Percentiles rank a stretch among this genome's conserved stretches.
These are phyloP conservation scores for Drosophila oshimai DNA, from an alignment of 1,140 invertebrate species.

Conservation along the genomic window DNA sequence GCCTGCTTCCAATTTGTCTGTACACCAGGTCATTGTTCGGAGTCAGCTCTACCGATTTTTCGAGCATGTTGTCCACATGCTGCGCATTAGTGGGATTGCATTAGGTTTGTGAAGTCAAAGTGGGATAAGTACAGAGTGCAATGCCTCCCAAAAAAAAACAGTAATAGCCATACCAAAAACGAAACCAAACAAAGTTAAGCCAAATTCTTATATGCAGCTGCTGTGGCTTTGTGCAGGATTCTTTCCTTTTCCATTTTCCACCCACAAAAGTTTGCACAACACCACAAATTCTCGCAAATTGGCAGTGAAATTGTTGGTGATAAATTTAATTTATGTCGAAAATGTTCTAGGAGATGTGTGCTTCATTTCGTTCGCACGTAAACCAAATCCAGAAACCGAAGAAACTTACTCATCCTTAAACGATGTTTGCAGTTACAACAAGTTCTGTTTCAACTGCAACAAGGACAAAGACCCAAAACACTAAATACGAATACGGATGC, in stretches of 20 bases:
- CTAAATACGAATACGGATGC: too few species aligned
- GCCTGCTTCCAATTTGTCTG: too few species aligned
- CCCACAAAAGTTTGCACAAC: slow-evolving; percentile 64
- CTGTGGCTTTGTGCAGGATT: slow-evolving; percentile 63
- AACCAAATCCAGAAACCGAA: slow-evolving; percentile 48
- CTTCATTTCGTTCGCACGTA: slow-evolving; percentile 44
- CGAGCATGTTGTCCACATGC: slow-evolving; percentile 54
- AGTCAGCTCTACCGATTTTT: not conserved
- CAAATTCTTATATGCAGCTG: slow-evolving; percentile 73
- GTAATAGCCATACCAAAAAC: slow-evolving; percentile 30
- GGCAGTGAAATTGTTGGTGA: slow-evolving; percentile 63
- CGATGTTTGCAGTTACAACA: slow-evolving; percentile 74
- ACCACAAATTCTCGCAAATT: slow-evolving; percentile 64
- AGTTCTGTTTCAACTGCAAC: slow-evolving; percentile 53
- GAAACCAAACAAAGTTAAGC: slow-evolving; percentile 42
- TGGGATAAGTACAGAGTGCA: too few species aligned
- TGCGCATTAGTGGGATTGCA: slow-evolving; percentile 80
- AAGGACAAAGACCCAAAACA: not conserved
- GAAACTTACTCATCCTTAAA: slow-evolving; percentile 26
- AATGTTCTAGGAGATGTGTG: slow-evolving; percentile 62
- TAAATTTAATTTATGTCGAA: slow-evolving; percentile 80
- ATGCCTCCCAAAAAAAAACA: too few species aligned
- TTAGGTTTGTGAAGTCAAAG: slow-evolving; percentile 43
- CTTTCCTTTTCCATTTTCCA: not conserved
- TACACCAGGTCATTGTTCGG: slow-evolving; percentile 26